These are phyloP conservation scores for Lasioglossum albipes DNA, from an alignment of 1,140 invertebrate species.

Conservation along the genomic window DNA sequence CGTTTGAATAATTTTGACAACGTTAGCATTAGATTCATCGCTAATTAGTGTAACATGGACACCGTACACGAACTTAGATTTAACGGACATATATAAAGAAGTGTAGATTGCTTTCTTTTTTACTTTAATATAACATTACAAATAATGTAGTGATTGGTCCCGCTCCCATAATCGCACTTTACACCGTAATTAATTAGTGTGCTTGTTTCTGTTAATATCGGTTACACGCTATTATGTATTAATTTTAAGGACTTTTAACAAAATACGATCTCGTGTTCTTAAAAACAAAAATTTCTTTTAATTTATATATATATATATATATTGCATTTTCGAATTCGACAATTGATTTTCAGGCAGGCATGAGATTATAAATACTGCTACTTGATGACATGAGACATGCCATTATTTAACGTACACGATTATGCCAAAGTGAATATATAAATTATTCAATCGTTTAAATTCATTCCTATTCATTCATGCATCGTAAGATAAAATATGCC, in stretches of 20 bases:
- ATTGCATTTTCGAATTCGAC: constrained; percentile 3
- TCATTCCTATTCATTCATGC: neutral
- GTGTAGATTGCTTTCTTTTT: neutral
- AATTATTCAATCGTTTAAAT: neutral
- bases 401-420: constrained; percentile 1
- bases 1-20: constrained; percentile 18
- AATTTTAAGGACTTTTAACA: constrained; percentile 35
- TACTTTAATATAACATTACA: constrained; percentile 1
- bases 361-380: neutral
- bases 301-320: neutral
- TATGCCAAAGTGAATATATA: constrained; percentile 16
- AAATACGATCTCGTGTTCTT: constrained; percentile 30
- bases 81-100: neutral
- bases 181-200: constrained; percentile 23
- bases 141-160: constrained; percentile 61
- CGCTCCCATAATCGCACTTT: constrained; percentile 59
- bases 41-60: constrained; percentile 5
- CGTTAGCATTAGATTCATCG: constrained; percentile 2
- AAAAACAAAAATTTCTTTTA: constrained; percentile 12
- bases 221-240: constrained; percentile 26
- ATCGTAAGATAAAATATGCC: constrained; percentile 5
- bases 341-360: neutral
- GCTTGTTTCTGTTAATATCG: constrained; percentile 40
- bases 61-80: neutral
- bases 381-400: neutral